Evolutionary conservation across 2,797 vertebrate species (phyloP).

Genomic region (Vultur gryphus): DNA sequence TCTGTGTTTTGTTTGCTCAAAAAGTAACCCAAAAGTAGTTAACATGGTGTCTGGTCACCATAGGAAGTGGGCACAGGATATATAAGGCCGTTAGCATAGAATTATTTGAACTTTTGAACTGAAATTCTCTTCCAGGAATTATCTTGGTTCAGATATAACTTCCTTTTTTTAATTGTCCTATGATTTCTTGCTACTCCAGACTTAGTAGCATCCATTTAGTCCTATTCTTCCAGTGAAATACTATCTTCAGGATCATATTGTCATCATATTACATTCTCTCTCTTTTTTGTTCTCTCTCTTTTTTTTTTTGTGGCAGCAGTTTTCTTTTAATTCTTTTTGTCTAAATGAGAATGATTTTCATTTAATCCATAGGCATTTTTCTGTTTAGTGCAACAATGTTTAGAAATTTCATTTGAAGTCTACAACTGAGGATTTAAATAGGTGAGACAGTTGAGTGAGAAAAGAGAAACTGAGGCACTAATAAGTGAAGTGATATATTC

Average conservation of each 20-base stretch:
- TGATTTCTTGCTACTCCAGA: not conserved
- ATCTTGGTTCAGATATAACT: not conserved
- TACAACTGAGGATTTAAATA: not conserved
- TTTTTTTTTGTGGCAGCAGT: not conserved
- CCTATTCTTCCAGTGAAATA: not conserved
- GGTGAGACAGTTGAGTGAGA: not conserved
- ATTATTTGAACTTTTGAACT: not conserved
- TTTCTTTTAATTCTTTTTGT: not conserved
- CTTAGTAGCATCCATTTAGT: not conserved
- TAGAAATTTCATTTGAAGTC: not conserved
- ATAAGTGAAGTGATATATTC: not conserved
- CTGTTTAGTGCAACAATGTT: not conserved
- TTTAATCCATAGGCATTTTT: not conserved
- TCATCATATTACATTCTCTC: not conserved
- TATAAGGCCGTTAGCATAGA: not conserved
- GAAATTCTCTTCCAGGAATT: not conserved
- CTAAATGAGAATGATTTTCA: not conserved
- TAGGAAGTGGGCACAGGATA: not conserved
- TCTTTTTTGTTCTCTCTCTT: not conserved
- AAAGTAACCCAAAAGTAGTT: not conserved
- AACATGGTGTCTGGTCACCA: not conserved
- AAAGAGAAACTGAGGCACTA: not conserved
- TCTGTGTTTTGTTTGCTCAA: not conserved
- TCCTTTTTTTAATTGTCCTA: not conserved
- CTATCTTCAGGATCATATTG: not conserved